These are phyloP conservation scores for Odontophorus gujanensis DNA, from an alignment of 2,113 vertebrate species.

Conservation along the genomic window DNA sequence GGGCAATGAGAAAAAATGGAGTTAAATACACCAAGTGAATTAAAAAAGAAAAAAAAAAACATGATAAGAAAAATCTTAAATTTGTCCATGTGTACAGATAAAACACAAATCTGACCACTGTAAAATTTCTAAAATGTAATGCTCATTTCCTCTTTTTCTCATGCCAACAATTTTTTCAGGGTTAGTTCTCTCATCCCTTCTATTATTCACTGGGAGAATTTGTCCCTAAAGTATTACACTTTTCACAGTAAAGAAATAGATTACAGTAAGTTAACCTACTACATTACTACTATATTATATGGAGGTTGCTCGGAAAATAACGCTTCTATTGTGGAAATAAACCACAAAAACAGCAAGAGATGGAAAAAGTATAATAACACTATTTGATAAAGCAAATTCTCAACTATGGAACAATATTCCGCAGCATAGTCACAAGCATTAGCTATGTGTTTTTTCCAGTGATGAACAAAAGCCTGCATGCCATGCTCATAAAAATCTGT, in stretches of 20 bases:
- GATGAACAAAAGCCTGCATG: too few relatives aligned
- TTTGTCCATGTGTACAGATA: neutral
- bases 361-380: too few relatives aligned
- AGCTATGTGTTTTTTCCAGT: too few relatives aligned
- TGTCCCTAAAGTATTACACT: neutral
- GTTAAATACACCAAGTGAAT: neutral
- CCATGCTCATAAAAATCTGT: too few relatives aligned
- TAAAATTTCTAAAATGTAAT: neutral
- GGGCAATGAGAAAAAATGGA: neutral
- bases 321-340: too few relatives aligned
- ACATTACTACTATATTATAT: neutral
- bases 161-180: neutral
- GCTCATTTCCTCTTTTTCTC: neutral
- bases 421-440: too few relatives aligned
- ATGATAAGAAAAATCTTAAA: neutral
- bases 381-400: too few relatives aligned
- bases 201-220: neutral
- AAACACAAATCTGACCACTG: neutral
- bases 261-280: neutral
- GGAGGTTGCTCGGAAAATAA: too few relatives aligned
- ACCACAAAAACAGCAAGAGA: too few relatives aligned
- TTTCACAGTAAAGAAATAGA: neutral
- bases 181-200: neutral
- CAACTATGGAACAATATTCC: too few relatives aligned
- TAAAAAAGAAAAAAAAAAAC: neutral